Percentiles rank a stretch among this genome's conserved stretches.
Evolutionary conservation across 1,140 invertebrate species (phyloP).

Genomic region (Lepidostoma basale): DNA sequence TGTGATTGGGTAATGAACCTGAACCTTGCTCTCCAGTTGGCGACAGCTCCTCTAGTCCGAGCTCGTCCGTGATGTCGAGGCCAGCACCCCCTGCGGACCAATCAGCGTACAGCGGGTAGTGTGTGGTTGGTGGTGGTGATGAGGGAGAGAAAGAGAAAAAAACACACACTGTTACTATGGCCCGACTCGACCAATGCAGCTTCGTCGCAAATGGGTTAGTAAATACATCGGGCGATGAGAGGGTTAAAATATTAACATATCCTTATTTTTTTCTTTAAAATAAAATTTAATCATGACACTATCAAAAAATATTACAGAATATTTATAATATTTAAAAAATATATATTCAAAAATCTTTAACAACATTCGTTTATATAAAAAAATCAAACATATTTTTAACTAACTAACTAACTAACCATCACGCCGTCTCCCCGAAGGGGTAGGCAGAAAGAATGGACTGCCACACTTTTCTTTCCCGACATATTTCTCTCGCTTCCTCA

Average conservation of each 20-base stretch:
- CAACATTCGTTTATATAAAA: no score
- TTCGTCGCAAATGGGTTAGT: neutral
- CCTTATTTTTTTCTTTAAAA: neutral
- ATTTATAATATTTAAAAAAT: no score
- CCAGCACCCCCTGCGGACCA: constrained; percentile 1
- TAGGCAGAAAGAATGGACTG: no score
- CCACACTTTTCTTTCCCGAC: no score
- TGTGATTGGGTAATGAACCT: constrained; percentile 10
- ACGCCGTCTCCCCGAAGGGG: no score
- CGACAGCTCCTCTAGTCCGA: neutral
- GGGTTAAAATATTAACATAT: neutral
- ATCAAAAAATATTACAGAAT: no score
- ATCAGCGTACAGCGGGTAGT: neutral
- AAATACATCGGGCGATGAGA: no score
- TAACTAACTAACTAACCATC: no score
- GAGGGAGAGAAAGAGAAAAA: constrained; percentile 21
- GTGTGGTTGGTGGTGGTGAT: neutral
- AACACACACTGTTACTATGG: constrained; percentile 19
- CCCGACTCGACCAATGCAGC: neutral
- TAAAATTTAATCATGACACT: neutral
- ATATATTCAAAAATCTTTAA: no score
- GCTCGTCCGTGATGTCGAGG: no score
- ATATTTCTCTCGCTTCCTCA: no score
- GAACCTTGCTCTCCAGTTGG: constrained; percentile 12
- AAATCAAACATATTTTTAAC: no score